Evolutionary conservation across 1,140 invertebrate genomes (phyloP), one percentile per base, ranked within the genome.

Genomic region (Drosophila lacertosa): DNA sequence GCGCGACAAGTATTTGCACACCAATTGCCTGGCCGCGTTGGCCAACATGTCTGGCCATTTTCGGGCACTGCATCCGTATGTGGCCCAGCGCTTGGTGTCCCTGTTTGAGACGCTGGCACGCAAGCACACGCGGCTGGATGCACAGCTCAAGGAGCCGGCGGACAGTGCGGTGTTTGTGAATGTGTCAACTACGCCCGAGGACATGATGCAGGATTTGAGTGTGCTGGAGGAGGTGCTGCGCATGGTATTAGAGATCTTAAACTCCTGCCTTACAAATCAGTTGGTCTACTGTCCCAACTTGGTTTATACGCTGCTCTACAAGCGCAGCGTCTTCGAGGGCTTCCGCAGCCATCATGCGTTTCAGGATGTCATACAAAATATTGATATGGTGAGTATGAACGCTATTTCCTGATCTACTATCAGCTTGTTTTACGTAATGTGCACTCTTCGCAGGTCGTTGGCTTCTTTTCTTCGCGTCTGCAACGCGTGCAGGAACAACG

Each of bases 31-130:
- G 50, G 99, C 99, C 40, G 98, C 98, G 4, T 93, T 99, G 65
- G 98, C 99, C 33, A 99, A 99, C 89, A 99, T 99, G 98, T 96
- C 97, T 42, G 95, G 96, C 66, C 97, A 99, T 91, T 99, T 99
- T 90, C 94, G 96, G 89, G 94, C 96, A 62, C 92, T 99, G 16
- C 98, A 99, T 93, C 97, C 98, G 0, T 99, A 99, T 92, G 98
- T 99, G 20, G 97, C 97, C 74, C 98, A 99, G 92, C 94, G 98
- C 88, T 92, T 99, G 70, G 94, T 99, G 51, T 97, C 95, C 58
- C 92, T 98, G 20, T 97, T 98, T 86, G 96, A 98, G 91, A 97
- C 96, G 0, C 92, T 98, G 42, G 96, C 96, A 0, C 97, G 97
- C 75, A 94, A 96, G 75, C 95, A 96, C 90, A 91, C 93, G 0